A percentile compares a stretch with the other conserved stretches of the same genome.
These are phyloP conservation scores for Apodemia mormo DNA, from an alignment of 2,888 invertebrate genomes.

Conservation along the genomic window DNA sequence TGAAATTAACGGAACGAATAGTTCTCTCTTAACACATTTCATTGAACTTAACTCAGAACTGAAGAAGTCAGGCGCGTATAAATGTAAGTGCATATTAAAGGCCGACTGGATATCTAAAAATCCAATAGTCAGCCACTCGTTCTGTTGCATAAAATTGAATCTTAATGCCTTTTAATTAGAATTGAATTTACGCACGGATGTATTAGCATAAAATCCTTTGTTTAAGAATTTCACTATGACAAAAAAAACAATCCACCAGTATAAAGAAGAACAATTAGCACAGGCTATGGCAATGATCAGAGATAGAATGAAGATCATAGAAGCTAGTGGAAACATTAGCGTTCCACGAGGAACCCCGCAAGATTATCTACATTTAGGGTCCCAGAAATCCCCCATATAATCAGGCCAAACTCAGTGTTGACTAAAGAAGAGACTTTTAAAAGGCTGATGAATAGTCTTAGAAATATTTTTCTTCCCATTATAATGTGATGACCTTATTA, in stretches of 20 bases:
- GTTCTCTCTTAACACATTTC: not conserved
- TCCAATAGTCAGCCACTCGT: not conserved
- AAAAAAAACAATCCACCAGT: slow-evolving; percentile 26
- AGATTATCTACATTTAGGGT: no score
- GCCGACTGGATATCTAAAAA: not conserved
- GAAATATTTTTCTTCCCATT: not conserved
- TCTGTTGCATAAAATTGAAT: no score
- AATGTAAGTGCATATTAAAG: no score
- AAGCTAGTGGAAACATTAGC: slow-evolving; percentile 27
- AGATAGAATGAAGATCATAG: slow-evolving; percentile 29
- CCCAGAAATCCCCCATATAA: slow-evolving; percentile 19
- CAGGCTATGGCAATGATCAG: slow-evolving; percentile 28
- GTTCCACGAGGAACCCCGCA: not conserved
- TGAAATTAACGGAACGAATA: no score
- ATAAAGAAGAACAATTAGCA: slow-evolving; percentile 28
- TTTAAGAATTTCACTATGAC: not conserved
- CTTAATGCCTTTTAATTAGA: no score
- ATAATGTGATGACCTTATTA: not conserved
- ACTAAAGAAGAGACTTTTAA: slow-evolving; percentile 20
- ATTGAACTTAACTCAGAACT: not conserved
- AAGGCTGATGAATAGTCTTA: slow-evolving; percentile 16
- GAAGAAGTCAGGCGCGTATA: slow-evolving; percentile 8
- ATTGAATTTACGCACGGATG: no score
- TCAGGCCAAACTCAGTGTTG: slow-evolving; percentile 13
- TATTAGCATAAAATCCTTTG: no score